Base-by-base conservation (phyloP, 2,888 invertebrate genomes). In the Phrixothrix hirtus region DNA sequence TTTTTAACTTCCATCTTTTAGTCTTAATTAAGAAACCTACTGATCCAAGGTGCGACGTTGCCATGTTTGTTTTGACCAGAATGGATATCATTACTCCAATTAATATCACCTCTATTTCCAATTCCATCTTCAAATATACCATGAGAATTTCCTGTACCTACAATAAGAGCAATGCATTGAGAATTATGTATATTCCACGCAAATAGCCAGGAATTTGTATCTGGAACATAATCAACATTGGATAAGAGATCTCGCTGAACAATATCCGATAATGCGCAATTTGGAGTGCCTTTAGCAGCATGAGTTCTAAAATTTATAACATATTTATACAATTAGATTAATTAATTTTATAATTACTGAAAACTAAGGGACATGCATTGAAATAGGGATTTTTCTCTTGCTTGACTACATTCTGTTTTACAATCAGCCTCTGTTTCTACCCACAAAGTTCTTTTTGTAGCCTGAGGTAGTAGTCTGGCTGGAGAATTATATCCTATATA, bases 161-260 rank as follows among this genome's bases (percentile, higher is more conserved):
- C 27, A 6, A 45, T 38, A 10, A 71, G 36, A 7, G 66, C 62
- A 2, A 65, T 58, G 52, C 92, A 92, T 14, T 83, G 81, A 10
- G 87, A 85, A 68, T 89, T 89, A 60, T 86, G 85, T 32, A 88
- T 82, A 65, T 90, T 89, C 82, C 89, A 92, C 0, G 89, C 86
- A 62, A 88, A 90, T 15, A 89, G 74, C 81, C 87, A 85, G 60
- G 85, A 85, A 49, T 86, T 83, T 0, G 79, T 74, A 26, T 89
- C 87, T 45, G 83, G 82, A 0, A 81, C 78, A 62, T 88, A 92
- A 69, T 92, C 90, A 0, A 87, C 80, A 48, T 86, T 85, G 4
- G 83, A 81, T 62, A 88, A 82, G 0, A 89, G 76, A 69, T 90
- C 92, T 63, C 87, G 84, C 65, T 88, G 84, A 32, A 88, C 83